Conservation (phyloP, 2,113 vertebrate genomes). For the Corythornis cristatus region DNA sequence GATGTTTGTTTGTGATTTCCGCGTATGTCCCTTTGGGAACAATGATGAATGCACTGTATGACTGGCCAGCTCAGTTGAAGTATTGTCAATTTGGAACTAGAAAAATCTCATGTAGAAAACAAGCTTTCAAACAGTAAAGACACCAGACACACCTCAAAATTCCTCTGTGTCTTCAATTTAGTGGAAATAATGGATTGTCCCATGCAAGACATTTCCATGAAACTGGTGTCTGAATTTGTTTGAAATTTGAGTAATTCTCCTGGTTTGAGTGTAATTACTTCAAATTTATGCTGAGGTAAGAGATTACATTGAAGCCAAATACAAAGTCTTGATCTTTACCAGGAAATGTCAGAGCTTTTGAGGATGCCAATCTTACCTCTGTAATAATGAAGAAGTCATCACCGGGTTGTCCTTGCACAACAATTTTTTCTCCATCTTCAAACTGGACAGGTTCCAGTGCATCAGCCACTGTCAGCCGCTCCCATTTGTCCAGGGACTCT, state of each 20-base stretch:
- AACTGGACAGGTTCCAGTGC: conserved; percentile 94
- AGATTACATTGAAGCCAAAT: neutral
- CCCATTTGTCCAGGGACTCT: conserved; percentile 99
- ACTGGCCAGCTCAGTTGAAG: neutral
- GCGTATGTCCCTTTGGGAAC: neutral
- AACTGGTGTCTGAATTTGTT: neutral
- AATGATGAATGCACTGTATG: neutral
- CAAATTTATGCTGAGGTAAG: neutral
- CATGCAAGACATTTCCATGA: neutral
- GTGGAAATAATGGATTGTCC: neutral
- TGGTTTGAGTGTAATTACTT: neutral
- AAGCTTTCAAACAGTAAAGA: neutral
- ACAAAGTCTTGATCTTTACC: neutral
- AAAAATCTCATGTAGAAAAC: neutral
- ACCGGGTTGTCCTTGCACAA: conserved; percentile 93
- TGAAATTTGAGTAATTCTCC: neutral
- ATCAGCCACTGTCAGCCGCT: conserved; percentile 93
- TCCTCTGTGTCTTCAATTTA: neutral
- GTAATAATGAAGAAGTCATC: conserved; percentile 98
- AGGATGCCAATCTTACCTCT: conserved; percentile 80
- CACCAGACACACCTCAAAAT: conserved; percentile 12
- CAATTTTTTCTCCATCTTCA: conserved; percentile 96
- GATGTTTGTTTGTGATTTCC: neutral
- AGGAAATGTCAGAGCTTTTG: conserved; percentile 4
- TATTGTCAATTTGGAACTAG: neutral